phyloP scores from a whole-genome alignment of 2,888 invertebrate species.

The Saturnia pavonia region DNA sequence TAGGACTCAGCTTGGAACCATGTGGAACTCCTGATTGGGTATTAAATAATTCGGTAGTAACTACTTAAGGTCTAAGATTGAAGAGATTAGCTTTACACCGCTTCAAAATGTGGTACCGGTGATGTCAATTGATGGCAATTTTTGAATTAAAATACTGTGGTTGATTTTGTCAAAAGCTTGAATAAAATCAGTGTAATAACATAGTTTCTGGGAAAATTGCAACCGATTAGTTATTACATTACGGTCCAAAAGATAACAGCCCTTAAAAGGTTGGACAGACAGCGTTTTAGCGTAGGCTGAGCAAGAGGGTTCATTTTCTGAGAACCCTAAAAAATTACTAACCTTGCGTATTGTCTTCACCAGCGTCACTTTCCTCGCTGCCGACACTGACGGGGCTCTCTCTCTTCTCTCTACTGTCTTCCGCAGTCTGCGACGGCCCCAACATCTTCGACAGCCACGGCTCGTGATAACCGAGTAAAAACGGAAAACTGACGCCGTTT shows the following conservation, averaged over 20 bases:
- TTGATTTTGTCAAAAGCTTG: background rate
- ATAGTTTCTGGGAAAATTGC: too few species aligned
- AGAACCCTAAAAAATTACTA: background rate
- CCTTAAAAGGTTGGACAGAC: background rate
- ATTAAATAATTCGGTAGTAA: background rate
- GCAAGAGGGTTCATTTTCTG: background rate
- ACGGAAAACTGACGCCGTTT: slow-evolving; percentile 72
- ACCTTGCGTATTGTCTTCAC: slow-evolving; percentile 73
- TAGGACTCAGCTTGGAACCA: background rate
- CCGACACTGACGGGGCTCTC: slow-evolving; percentile 77
- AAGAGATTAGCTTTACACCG: background rate
- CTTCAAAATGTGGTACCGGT: background rate
- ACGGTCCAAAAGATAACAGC: background rate
- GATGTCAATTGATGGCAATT: background rate
- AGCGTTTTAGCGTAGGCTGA: background rate
- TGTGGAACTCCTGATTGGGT: background rate
- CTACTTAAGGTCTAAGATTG: background rate
- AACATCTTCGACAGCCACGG: slow-evolving; percentile 72
- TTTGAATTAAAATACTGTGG: background rate
- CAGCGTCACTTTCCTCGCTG: slow-evolving; percentile 73
- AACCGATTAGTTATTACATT: too few species aligned
- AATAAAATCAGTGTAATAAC: background rate
- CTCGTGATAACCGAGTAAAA: slow-evolving; percentile 71
- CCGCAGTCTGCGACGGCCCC: slow-evolving; percentile 46
- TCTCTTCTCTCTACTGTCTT: slow-evolving; percentile 60